phyloP scores from a whole-genome alignment of 2,888 invertebrate species.

The Trichopoda pennipes region DNA sequence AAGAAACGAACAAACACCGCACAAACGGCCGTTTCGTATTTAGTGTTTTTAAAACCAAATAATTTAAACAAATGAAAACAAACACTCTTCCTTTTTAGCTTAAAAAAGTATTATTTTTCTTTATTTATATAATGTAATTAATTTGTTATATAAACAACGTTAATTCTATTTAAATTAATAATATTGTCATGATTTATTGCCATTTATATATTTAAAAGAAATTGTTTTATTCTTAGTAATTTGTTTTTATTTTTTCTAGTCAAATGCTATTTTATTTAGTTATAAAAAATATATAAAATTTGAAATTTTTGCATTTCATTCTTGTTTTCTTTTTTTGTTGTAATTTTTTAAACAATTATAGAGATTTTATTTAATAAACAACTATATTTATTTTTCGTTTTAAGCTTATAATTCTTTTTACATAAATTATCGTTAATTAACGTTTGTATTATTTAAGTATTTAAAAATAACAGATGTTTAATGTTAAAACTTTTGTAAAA shows the following conservation, averaged over 20 bases:
- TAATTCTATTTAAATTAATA: conserved; percentile 54
- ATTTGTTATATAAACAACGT: conserved; percentile 47
- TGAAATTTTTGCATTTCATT: conserved; percentile 56
- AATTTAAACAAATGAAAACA: conserved; percentile 40
- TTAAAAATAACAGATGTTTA: too few relatives aligned
- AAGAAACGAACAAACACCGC: conserved; percentile 4
- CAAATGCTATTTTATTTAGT: conserved; percentile 62
- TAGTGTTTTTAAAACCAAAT: conserved; percentile 32
- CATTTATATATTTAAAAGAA: conserved; percentile 49
- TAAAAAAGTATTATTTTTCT: conserved; percentile 66
- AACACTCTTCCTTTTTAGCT: conserved; percentile 63
- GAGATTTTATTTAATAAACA: conserved; percentile 49
- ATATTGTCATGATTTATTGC: conserved; percentile 51
- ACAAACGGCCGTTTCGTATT: conserved; percentile 3
- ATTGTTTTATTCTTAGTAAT: conserved; percentile 26
- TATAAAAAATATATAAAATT: conserved; percentile 45
- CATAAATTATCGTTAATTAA: neutral
- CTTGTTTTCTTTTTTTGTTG: conserved; percentile 44
- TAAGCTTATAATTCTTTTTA: conserved; percentile 57
- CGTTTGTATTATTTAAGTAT: too few relatives aligned
- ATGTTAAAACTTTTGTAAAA: too few relatives aligned
- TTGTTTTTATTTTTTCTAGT: conserved; percentile 64
- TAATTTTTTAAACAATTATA: conserved; percentile 25
- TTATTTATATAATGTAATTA: conserved; percentile 57
- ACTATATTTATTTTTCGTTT: conserved; percentile 6